Base-by-base conservation (phyloP, 2,797 vertebrate species). In the Platalea minor region DNA sequence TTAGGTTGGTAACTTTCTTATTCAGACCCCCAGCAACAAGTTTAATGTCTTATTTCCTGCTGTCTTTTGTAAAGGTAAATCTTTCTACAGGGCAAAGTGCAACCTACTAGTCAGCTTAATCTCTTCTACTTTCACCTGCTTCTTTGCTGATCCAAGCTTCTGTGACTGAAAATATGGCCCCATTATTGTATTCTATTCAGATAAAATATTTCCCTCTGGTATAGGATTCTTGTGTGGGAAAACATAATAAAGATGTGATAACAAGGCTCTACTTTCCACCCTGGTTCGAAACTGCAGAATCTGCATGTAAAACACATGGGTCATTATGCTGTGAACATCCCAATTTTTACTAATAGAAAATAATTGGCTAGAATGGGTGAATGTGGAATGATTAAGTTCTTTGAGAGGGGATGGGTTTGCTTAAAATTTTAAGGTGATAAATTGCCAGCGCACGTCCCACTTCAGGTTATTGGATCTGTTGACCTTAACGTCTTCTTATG, bases 381-480 rank as follows among this genome's bases (percentile, higher is more conserved):
- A 46, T n/a, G 15, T 46, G 24, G 15, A 50, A 68, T 3, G 69
- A 76, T 18, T 41, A 59, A 68, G 5, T 73, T 82, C 7, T 75
- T 86, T 87, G 39, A 74, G 18, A 54, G 5, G 10, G 8, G 46
- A 31, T 23, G 37, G 2, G 6, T 50, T 93, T 89, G 25, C 23
- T 76, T 95, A 94, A 91, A 94, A 90, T 86, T 95, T 91, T 90
- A 86, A 89, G 69, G 24, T 46, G 74, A 75, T 92, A 63, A 91
- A 80, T 93, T 95, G 46, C 51, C 88, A 85, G 19, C 80, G 8
- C 69, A 64, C 29, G 26, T 93, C 64, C 88, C 59, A 54, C 67
- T 97, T 94, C 90, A 70, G 79, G 60, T 96, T 98, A 93, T 98
- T 97, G 95, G 96, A 97, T 96, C 92, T 92, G 82, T 88, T 93